Evolutionary conservation across 2,888 invertebrate species (phyloP), one percentile per base, ranked within the genome.

Genomic region (Pristionchus japonicus): DNA sequence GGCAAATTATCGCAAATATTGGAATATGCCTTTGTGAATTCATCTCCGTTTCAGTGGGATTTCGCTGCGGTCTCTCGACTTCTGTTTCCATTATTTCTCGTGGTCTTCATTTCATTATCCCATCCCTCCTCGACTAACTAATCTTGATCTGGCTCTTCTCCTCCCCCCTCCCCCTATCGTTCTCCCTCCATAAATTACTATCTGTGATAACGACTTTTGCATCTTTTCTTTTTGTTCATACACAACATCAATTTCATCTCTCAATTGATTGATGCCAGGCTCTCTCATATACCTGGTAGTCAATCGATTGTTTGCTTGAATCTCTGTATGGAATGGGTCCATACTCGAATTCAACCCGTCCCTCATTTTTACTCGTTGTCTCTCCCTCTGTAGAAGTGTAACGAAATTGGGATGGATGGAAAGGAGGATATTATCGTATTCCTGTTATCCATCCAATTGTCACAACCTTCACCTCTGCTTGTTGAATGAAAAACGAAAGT

Each of bases 181-280:
- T 17, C 49, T 49, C 49, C 40, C 49, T 82, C 49, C 49, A 52
- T 49, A 82, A 49, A 82, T 20, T n/a, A n/a, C n/a, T 31, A 61
- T 84, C 84, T 84, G 84, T 84, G 84, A 84, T 84, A 84, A 84
- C 49, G 84, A n/a, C n/a, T 84, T 61, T 57, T 20, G 52, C 27
- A 15, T 43, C 43, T 84, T 82, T 17, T 80, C n/a, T 13, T 82
- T 52, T 82, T 82, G 40, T 74, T 74, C 17, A 40, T 74, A n/a
- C 74, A 70, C 31, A 74, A 40, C 40, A 40, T 74, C 74, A 31
- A 74, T 40, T 74, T 74, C 74, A 74, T 74, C 74, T 74, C 20
- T 40, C 74, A 74, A 74, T 74, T n/a, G 40, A 40, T 43, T 40
- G 74, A 23, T 74, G 6, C 40, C 13, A 49, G 49, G 47, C 27